Base-by-base conservation (phyloP, 1,140 invertebrate species). In the Apolygus lucorum region DNA sequence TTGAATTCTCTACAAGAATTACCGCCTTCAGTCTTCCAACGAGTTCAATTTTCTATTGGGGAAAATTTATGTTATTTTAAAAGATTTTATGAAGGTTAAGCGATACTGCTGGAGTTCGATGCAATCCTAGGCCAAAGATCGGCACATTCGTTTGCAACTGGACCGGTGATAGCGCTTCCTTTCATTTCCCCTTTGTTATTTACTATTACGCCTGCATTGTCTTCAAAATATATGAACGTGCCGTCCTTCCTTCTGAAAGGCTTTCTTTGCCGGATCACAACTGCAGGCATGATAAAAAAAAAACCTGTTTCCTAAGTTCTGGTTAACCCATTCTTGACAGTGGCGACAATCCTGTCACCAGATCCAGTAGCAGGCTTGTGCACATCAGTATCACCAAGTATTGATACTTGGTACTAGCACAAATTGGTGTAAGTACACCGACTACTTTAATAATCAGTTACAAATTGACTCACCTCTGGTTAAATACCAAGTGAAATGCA, bases 61-160 rank as follows among this genome's bases (percentile, higher is more conserved):
- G n/a, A n/a, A n/a, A n/a, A n/a, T 54, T n/a, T 54, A 21, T 54
- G n/a, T 54, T 54, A 2, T 21, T 2, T 54, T 49, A 49, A 54
- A 54, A 54, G 25, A 14, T 2, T 54, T 54, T 54, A 21, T 54
- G 25, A 54, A 24, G 22, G 26, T 88, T 83, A 96, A 78, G 94
- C 93, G 82, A 98, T 97, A 78, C 92, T 95, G 82, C 92, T 92
- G 68, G 97, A 96, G 81, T 99, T 98, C 29, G 96, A 97, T 71
- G 97, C 96, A 81, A 99, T 99, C 84, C 95, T 95, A 68, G 97
- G 97, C 97, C 97, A 99, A 66, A 99, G 84, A 82, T 99, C 97
- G 68, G 97, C 97, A 85, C 97, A 99, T 82, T 99, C 97, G 81
- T 99, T 99, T 13, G 97, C 95, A 63, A 99, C 96, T 67, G 97